Evolutionary conservation across 64 coral and sea anemone species (phyloP).

Genomic region (Dendrophyllia cribrosa): DNA sequence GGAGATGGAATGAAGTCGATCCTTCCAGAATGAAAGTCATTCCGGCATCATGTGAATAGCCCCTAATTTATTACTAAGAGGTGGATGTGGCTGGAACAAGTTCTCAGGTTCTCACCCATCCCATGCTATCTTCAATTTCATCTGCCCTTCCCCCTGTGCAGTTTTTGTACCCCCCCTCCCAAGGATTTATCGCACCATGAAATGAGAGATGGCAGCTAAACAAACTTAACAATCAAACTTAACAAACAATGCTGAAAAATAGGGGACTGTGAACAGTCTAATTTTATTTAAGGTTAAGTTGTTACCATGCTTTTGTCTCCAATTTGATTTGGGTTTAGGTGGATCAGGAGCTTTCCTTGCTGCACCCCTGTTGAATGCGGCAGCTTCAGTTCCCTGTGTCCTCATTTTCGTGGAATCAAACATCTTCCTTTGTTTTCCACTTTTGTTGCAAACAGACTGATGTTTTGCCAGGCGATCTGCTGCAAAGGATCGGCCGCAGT

Average conservation of each 20-base stretch:
- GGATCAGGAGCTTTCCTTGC: constrained; percentile 59
- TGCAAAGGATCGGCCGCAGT: constrained; percentile 95
- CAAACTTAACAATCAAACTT: not conserved
- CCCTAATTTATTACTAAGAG: too few species aligned
- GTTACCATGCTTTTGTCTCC: constrained; percentile 96
- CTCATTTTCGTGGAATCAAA: constrained; percentile 93
- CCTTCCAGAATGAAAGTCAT: too few species aligned
- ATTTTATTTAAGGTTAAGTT: not conserved
- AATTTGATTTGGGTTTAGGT: constrained; percentile 82
- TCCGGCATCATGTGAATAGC: too few species aligned
- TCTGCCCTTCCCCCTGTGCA: too few species aligned
- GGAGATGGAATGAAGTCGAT: too few species aligned
- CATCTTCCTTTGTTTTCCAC: constrained; percentile 78
- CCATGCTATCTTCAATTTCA: too few species aligned
- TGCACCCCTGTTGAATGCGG: constrained; percentile 70
- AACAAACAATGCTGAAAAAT: not conserved
- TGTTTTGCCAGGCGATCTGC: constrained; percentile 87
- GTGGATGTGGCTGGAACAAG: too few species aligned
- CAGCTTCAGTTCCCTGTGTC: constrained; percentile 86
- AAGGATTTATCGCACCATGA: too few species aligned
- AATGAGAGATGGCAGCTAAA: too few species aligned
- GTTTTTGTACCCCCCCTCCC: too few species aligned
- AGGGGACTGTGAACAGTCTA: not conserved
- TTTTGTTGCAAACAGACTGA: constrained; percentile 75
- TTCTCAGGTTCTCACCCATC: too few species aligned